Evolutionary conservation across 2,113 vertebrate species (phyloP).

Genomic region (Psophia crepitans): DNA sequence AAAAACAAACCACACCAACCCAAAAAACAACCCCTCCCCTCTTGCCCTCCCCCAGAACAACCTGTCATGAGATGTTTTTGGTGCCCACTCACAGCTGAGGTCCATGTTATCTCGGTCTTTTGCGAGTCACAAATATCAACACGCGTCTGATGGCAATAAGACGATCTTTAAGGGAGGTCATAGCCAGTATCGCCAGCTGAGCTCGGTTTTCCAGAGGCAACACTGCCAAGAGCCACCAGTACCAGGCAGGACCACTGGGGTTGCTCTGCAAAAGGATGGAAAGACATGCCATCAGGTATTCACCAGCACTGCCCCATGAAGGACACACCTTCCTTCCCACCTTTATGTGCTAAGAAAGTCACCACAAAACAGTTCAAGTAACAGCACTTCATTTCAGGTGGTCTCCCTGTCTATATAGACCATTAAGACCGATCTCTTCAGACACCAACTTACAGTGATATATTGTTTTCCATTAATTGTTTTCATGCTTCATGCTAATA

Average conservation of each 20-base stretch:
- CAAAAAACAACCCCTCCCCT: not conserved
- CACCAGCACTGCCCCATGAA: not conserved
- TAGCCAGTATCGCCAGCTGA: conserved; percentile 87
- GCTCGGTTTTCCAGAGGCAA: conserved; percentile 87
- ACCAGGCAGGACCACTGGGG: conserved; percentile 88
- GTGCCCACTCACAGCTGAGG: conserved; percentile 26
- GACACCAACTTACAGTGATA: not conserved
- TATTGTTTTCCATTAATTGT: not conserved
- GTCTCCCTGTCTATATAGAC: not conserved
- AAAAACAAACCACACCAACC: not conserved
- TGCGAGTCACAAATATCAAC: conserved; percentile 87
- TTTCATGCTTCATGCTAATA: not conserved
- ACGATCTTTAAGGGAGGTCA: conserved; percentile 88
- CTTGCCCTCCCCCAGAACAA: not conserved
- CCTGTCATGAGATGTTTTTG: not conserved
- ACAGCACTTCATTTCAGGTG: not conserved
- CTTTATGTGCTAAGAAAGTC: not conserved
- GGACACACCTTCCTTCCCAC: not conserved
- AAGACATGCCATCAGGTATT: not conserved
- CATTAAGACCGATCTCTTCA: not conserved
- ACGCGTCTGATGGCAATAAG: conserved; percentile 86
- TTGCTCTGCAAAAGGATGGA: conserved; percentile 72
- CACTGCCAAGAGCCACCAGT: conserved; percentile 91
- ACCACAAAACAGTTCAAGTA: not conserved
- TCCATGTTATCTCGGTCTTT: conserved; percentile 81